phyloP scores from a whole-genome alignment of 2,888 invertebrate genomes.

The Melangyna quadrimaculata region DNA sequence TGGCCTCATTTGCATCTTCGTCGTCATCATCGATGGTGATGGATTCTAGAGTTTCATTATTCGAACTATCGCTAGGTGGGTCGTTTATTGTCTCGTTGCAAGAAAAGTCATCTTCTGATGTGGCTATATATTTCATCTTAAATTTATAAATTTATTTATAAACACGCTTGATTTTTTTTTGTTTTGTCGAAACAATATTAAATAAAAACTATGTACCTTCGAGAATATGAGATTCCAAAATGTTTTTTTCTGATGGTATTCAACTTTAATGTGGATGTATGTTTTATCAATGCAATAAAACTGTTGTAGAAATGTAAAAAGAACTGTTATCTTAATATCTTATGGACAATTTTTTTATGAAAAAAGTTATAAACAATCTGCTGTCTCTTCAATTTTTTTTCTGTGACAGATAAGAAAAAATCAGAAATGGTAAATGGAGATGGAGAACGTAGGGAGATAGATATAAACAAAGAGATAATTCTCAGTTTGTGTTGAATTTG shows the following conservation, averaged over 20 bases:
- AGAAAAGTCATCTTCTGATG: constrained; percentile 35
- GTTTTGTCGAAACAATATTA: neutral
- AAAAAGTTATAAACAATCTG: constrained; percentile 49
- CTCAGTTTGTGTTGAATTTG: neutral
- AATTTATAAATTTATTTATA: neutral
- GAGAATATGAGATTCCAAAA: neutral
- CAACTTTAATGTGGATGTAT: neutral
- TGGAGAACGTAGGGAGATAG: constrained; percentile 3
- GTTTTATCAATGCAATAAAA: neutral
- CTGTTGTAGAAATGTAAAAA: neutral
- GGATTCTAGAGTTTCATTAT: constrained; percentile 6
- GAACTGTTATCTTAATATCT: neutral
- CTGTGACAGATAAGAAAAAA: constrained; percentile 39
- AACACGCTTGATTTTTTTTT: neutral
- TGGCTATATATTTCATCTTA: constrained; percentile 45
- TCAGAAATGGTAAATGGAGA: too few species aligned
- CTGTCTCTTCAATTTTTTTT: constrained; percentile 23
- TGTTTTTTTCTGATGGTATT: neutral
- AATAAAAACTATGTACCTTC: constrained; percentile 13
- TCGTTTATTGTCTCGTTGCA: constrained; percentile 16
- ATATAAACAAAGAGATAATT: constrained; percentile 26
- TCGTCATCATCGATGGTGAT: neutral
- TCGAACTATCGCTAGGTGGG: constrained; percentile 6
- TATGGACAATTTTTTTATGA: neutral
- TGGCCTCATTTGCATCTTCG: constrained; percentile 5